Percentiles rank a stretch among this genome's conserved stretches.
These are phyloP conservation scores for Brachyptera risi DNA, from an alignment of 2,888 invertebrate genomes.

Conservation along the genomic window DNA sequence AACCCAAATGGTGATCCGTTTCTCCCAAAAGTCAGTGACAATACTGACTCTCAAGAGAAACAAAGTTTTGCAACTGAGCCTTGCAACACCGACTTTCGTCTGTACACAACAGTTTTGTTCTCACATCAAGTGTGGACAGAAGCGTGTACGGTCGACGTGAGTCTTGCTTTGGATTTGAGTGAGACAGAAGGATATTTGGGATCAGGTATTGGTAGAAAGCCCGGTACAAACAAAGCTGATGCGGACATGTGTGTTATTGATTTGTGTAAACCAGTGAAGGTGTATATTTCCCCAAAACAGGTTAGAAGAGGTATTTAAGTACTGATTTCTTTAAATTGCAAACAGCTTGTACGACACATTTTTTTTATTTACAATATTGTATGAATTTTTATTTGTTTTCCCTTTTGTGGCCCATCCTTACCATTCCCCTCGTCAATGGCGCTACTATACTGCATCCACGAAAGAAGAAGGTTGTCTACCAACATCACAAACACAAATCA, in stretches of 20 bases:
- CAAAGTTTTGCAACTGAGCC: not conserved
- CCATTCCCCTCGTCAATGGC: too few relatives aligned
- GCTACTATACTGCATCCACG: too few relatives aligned
- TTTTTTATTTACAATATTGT: too few relatives aligned
- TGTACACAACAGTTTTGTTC: constrained; percentile 81
- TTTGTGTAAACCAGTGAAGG: constrained; percentile 79
- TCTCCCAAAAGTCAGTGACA: constrained; percentile 50
- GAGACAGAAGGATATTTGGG: constrained; percentile 51
- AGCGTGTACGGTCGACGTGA: constrained; percentile 82
- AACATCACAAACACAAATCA: too few relatives aligned
- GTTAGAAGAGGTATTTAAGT: not conserved
- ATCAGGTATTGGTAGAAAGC: constrained; percentile 40
- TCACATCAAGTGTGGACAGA: constrained; percentile 93
- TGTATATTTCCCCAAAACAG: constrained; percentile 76
- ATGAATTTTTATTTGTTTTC: too few relatives aligned
- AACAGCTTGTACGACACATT: too few relatives aligned
- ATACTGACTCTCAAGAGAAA: not conserved
- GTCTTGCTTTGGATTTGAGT: constrained; percentile 72
- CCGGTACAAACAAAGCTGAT: constrained; percentile 39
- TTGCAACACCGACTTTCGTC: constrained; percentile 54
- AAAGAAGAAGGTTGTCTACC: too few relatives aligned
- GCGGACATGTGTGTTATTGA: constrained; percentile 63
- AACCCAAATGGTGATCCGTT: constrained; percentile 29
- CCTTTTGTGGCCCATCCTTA: too few relatives aligned
- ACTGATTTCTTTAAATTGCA: too few relatives aligned